These are phyloP conservation scores for Tryphoninae sp. DNA, from an alignment of 2,888 invertebrate species.

Conservation along the genomic window DNA sequence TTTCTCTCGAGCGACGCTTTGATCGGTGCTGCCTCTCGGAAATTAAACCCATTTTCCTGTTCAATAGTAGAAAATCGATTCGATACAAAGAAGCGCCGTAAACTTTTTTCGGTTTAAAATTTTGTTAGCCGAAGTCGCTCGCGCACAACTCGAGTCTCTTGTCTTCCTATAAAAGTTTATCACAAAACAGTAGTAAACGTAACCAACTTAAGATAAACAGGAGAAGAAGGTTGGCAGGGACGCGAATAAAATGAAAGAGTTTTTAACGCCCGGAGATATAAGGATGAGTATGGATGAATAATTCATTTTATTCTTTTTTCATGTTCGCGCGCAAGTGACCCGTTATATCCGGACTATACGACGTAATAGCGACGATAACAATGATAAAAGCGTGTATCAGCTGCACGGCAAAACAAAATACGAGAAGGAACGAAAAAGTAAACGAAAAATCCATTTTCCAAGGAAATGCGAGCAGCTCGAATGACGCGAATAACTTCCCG, in stretches of 20 bases:
- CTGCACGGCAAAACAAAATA: neutral
- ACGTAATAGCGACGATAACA: neutral
- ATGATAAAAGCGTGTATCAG: neutral
- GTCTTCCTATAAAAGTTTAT: no score
- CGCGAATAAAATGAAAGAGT: neutral
- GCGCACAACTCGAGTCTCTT: no score
- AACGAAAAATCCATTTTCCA: neutral
- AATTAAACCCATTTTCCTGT: neutral
- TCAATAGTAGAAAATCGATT: constrained; percentile 4
- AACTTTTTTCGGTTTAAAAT: no score
- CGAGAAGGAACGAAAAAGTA: constrained; percentile 7
- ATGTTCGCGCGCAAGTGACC: neutral
- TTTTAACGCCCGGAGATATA: constrained; percentile 3
- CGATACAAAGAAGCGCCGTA: neutral
- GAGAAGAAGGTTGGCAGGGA: no score
- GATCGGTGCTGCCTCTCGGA: constrained; percentile 23
- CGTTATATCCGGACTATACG: neutral
- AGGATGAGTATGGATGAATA: constrained; percentile 7
- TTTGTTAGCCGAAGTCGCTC: no score
- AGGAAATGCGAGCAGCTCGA: neutral
- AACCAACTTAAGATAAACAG: no score
- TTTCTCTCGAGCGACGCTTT: neutral
- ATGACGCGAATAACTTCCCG: neutral
- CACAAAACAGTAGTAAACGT: no score
- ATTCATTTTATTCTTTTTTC: constrained; percentile 8